These are phyloP conservation scores for Leptopilina syphax DNA, from an alignment of 2,888 invertebrate species.

Conservation along the genomic window DNA sequence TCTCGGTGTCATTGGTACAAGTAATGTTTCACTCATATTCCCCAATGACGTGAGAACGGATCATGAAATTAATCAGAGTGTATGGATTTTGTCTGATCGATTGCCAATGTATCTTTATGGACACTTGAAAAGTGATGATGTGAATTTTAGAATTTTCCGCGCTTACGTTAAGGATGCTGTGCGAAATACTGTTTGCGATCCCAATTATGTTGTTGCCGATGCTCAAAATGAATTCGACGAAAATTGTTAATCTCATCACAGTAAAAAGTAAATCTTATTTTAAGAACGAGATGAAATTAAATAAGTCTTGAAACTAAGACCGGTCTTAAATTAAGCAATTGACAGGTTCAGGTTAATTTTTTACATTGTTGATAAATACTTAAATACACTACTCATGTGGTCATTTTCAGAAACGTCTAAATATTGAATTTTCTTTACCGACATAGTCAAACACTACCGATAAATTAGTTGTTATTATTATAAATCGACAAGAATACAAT, in stretches of 20 bases:
- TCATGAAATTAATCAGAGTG: constrained; percentile 82
- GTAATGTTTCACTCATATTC: constrained; percentile 83
- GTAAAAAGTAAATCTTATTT: no score
- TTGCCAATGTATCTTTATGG: constrained; percentile 86
- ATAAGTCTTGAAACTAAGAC: no score
- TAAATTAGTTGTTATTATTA: no score
- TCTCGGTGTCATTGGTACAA: constrained; percentile 81
- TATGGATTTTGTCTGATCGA: constrained; percentile 88
- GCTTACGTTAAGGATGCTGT: constrained; percentile 83
- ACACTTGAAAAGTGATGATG: constrained; percentile 80
- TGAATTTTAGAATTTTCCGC: constrained; percentile 86
- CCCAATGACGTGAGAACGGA: constrained; percentile 90
- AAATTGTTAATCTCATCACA: constrained; percentile 7
- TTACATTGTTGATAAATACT: no score
- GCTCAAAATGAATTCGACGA: constrained; percentile 13
- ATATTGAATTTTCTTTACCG: no score
- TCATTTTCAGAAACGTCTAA: no score
- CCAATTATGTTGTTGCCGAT: constrained; percentile 73
- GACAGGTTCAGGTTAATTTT: no score
- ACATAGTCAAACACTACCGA: no score
- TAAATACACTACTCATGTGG: no score
- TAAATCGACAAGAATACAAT: no score
- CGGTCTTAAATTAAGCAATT: no score
- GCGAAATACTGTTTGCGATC: constrained; percentile 84
- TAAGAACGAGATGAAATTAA: no score